Evolutionary conservation across 2,797 vertebrate genomes (phyloP).

Genomic region (Cheirogaleus major): DNA sequence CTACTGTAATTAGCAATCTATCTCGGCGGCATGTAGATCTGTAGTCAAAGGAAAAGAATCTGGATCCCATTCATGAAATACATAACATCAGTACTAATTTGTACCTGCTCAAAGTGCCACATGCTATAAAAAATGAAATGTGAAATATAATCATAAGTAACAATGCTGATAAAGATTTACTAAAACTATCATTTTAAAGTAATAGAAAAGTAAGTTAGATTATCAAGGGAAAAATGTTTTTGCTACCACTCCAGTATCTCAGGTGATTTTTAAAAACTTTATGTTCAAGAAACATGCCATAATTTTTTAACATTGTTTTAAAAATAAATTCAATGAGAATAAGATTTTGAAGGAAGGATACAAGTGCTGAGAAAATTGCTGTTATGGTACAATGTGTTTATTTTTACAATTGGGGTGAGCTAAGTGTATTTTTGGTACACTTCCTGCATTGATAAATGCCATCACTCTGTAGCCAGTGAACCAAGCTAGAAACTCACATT

Average conservation of each 20-base stretch:
- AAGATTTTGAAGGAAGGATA: neutral
- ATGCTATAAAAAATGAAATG: neutral
- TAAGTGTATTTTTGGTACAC: neutral
- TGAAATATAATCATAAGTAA: neutral
- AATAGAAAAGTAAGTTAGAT: neutral
- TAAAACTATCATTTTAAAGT: neutral
- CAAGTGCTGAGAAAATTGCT: neutral
- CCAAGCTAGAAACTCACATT: neutral
- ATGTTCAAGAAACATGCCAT: neutral
- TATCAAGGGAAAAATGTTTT: neutral
- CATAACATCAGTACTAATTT: too few species aligned
- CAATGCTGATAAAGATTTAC: neutral
- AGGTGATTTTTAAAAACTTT: neutral
- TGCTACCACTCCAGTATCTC: neutral
- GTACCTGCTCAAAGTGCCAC: neutral
- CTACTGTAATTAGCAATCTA: slow-evolving; percentile 68
- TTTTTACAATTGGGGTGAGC: neutral
- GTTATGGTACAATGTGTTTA: too few species aligned
- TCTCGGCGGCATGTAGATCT: slow-evolving; percentile 52
- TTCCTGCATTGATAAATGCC: neutral
- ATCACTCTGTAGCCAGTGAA: neutral
- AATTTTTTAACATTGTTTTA: neutral
- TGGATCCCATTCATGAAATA: neutral
- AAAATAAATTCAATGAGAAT: neutral
- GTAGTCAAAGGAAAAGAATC: slow-evolving; percentile 6